A percentile compares a stretch with the other conserved stretches of the same genome.
These are phyloP conservation scores for Danio aesculapii DNA, from an alignment of 2,797 vertebrate genomes.

Conservation along the genomic window DNA sequence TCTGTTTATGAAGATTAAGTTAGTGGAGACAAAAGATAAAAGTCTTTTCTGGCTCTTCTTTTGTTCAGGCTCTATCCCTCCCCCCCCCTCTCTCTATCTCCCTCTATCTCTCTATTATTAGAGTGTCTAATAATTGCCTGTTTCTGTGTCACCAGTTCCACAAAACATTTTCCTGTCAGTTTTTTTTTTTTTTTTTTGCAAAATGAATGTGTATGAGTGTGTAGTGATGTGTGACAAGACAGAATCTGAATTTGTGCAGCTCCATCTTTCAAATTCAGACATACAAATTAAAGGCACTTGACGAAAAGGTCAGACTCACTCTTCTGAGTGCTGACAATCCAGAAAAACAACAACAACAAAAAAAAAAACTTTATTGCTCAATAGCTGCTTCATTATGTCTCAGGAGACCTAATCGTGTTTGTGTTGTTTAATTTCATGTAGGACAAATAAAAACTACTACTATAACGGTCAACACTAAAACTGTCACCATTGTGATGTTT, in stretches of 20 bases:
- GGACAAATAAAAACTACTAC: background rate
- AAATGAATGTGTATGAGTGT: slow-evolving; percentile 33
- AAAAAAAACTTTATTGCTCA: background rate
- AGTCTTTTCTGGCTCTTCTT: slow-evolving; percentile 31
- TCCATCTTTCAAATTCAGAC: slow-evolving; percentile 45
- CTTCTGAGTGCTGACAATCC: slow-evolving; percentile 25
- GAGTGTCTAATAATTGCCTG: slow-evolving; percentile 57
- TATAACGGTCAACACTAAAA: background rate
- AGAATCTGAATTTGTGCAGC: slow-evolving; percentile 37
- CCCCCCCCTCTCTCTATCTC: slow-evolving; percentile 38
- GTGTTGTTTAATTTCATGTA: background rate
- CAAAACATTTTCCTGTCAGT: slow-evolving; percentile 55
- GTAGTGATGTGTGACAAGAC: slow-evolving; percentile 33
- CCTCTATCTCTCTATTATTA: slow-evolving; percentile 44
- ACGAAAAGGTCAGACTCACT: slow-evolving; percentile 55
- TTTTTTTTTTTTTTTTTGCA: slow-evolving; percentile 40
- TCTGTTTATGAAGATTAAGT: slow-evolving; percentile 41
- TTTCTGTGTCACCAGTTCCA: slow-evolving; percentile 59
- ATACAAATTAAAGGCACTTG: slow-evolving; percentile 41
- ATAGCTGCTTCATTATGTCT: background rate
- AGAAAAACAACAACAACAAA: slow-evolving; percentile 10
- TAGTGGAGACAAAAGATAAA: slow-evolving; percentile 36
- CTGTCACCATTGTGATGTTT: background rate
- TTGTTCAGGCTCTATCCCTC: slow-evolving; percentile 21
- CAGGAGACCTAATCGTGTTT: slow-evolving; percentile 3